Evolutionary conservation across 2,888 invertebrate species (phyloP), one percentile per base, ranked within the genome.

Genomic region (Andricus quercusramuli): DNA sequence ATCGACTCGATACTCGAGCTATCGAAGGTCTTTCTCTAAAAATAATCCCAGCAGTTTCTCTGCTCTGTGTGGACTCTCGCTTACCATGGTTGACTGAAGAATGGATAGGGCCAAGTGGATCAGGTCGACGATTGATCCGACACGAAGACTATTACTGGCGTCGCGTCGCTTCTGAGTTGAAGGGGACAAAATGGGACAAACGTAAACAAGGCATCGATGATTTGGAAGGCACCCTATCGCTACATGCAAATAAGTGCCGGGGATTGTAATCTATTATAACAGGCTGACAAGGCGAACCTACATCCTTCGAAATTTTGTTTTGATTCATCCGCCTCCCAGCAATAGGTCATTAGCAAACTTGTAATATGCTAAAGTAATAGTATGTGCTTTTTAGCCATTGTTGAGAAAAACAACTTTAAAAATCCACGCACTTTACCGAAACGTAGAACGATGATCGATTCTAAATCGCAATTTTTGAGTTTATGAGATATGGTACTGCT

Each of bases 181-280:
- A 56, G 56, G 56, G 56, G 15, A 47, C 15, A 47, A 15, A 47
- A 47, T 47, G 56, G 56, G 32, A 56, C 13, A 13, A 56, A 56
- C 32, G 74, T 74, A 74, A 74, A 74, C 74, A 74, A 56, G n/a
- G 51, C 56, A 74, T 5, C 22, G 32, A 6, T 32, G 70, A 29
- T 74, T 74, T 74, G 47, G 56, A 74, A 74, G 51, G 74, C 56
- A 11, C 74, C 74, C 56, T 25, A 32, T 56, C 56, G 56, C n/a
- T 74, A 32, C 51, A 80, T 83, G 81, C 83, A 81, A 83, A 83
- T 80, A 59, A 47, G 77, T 78, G 47, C 44, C 22, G 56, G 78
- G 78, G 79, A 81, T 47, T 51, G 70, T 83, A 80, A 83, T 81
- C 68, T 79, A 65, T 74, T 74, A 74, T 65, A 81, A 70, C 80